A percentile compares a stretch with the other conserved stretches of the same genome.
These are phyloP conservation scores for Oreochromis tanganicae DNA, from an alignment of 2,113 vertebrate species.

Conservation along the genomic window DNA sequence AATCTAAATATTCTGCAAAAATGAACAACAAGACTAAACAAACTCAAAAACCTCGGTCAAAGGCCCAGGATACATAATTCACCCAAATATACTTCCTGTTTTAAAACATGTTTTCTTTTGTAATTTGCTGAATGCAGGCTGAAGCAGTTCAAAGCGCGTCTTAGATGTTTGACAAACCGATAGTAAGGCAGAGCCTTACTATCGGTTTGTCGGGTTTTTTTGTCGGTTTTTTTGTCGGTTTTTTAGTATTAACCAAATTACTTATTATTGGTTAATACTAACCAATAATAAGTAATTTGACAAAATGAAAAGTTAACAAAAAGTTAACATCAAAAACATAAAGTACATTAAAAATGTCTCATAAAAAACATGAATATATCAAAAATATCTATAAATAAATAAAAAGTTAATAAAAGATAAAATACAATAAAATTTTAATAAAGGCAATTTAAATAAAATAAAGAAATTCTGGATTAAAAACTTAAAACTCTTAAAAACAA, in stretches of 20 bases:
- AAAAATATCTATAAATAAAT: not conserved
- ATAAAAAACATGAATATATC: not conserved
- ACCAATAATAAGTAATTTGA: not conserved
- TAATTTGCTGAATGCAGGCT: not conserved
- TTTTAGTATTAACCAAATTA: no score
- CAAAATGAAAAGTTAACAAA: not conserved
- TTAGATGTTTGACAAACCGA: not conserved
- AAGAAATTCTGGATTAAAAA: not conserved
- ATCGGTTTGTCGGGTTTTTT: no score
- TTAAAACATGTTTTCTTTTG: not conserved
- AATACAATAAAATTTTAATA: not conserved
- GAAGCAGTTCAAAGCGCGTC: not conserved
- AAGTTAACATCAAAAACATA: not conserved
- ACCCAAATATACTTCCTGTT: not conserved
- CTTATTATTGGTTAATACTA: no score
- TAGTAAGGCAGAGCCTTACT: not conserved
- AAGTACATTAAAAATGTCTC: not conserved
- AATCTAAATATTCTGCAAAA: not conserved
- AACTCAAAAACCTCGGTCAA: not conserved
- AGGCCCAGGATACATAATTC: not conserved
- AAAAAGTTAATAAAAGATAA: not conserved
- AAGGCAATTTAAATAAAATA: not conserved
- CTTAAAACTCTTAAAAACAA: not conserved
- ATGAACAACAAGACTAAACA: not conserved
- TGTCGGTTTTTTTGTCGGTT: no score